Conservation (phyloP, 1,140 invertebrate species). For the Pinna nobilis region DNA sequence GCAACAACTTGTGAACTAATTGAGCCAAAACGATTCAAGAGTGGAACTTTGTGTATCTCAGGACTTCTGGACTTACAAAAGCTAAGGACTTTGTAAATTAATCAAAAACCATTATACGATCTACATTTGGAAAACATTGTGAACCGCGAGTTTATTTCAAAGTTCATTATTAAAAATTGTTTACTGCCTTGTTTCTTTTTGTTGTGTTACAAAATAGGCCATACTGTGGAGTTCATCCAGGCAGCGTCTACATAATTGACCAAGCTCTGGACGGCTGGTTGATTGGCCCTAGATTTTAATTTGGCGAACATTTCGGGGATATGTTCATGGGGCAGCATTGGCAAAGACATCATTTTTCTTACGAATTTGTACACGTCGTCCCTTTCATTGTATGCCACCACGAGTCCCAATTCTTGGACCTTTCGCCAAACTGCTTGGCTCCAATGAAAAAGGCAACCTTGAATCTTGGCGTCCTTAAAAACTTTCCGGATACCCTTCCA, state of each 20-base stretch:
- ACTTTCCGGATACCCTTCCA: constrained; percentile 29
- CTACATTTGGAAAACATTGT: too few species aligned
- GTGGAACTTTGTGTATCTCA: too few species aligned
- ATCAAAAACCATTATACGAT: too few species aligned
- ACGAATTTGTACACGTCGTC: background rate
- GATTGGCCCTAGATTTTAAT: constrained; percentile 2
- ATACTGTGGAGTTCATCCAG: too few species aligned
- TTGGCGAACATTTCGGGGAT: background rate
- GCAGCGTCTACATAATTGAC: constrained; percentile 1
- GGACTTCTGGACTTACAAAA: too few species aligned
- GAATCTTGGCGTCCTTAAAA: constrained; percentile 21
- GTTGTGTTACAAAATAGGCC: too few species aligned
- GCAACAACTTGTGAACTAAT: too few species aligned
- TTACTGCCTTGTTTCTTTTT: too few species aligned
- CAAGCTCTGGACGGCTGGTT: background rate
- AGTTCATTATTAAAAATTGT: too few species aligned
- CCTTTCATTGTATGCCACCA: background rate
- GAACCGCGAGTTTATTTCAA: too few species aligned
- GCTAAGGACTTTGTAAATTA: too few species aligned
- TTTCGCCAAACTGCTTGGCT: constrained; percentile 31
- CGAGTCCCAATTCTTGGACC: background rate
- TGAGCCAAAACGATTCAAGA: too few species aligned
- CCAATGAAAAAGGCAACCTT: constrained; percentile 38
- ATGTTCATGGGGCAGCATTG: background rate
- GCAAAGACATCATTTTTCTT: background rate